Base-by-base conservation (phyloP, 1,140 invertebrate genomes). In the Ceratoteleas bidentatus region DNA sequence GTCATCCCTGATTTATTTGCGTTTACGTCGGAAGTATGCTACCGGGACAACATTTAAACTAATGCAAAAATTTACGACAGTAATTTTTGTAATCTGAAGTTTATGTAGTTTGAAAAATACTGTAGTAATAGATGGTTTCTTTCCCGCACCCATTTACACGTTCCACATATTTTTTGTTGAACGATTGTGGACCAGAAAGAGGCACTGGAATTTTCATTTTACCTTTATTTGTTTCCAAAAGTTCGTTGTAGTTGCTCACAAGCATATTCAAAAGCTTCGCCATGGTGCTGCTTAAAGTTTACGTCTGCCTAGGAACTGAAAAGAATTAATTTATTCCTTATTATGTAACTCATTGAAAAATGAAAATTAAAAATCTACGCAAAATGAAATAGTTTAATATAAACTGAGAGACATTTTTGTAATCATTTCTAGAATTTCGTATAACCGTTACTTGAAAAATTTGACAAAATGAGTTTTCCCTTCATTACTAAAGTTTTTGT, bases 221-320 rank as follows among this genome's bases (percentile, higher is more conserved):
- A 93, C 93, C 92, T 91, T 88, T 92, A 56, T 89, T 90, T 0
- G 84, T 79, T 69, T 92, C 87, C 75, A 93, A 49, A 52, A 93
- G 86, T 79, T 94, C 92, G 78, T 93, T 91, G 86, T 93, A 93
- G 81, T 93, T 93, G 72, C 88, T 91, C 50, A 93, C 88, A 3
- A 93, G 86, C 38, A 87, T 74, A 73, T 86, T 88, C 76, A 93
- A 90, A 32, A 93, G 43, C 13, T 87, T 91, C 36, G 92, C 78
- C 93, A 93, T 93, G 58, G 49, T 84, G 64, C 14, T 52, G 3
- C 33, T 52, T 38, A 13, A 8, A 11, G 24, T 0, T 32, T 10
- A 32, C 33, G 1, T 8, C 2, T 9, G 9, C 4, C 9, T 4
- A 6, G 34, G 34, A 4, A 36, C 34, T 36, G 34, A 36, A 36